Percentiles rank a stretch among this genome's conserved stretches.
phyloP scores from a whole-genome alignment of 2,888 invertebrate genomes.

The Drosophila melanosoma region DNA sequence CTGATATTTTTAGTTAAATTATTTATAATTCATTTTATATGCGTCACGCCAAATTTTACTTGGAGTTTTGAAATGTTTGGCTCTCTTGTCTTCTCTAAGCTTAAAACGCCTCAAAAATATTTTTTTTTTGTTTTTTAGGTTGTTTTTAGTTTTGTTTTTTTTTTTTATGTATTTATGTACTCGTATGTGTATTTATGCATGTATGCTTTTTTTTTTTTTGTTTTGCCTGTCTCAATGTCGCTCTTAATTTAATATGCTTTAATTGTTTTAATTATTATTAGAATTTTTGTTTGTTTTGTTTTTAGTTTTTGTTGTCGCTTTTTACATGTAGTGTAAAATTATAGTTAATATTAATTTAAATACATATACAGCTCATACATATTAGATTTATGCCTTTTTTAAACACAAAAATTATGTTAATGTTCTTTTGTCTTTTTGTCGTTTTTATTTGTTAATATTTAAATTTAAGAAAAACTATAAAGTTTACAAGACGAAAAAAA shows the following conservation, averaged over 20 bases:
- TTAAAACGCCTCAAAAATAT: conserved; percentile 81
- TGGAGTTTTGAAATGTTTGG: conserved; percentile 79
- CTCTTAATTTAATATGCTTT: conserved; percentile 54
- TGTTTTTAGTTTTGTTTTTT: conserved; percentile 18
- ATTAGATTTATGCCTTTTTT: conserved; percentile 77
- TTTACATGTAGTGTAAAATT: conserved; percentile 79
- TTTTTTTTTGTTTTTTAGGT: conserved; percentile 28
- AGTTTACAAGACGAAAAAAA: conserved; percentile 33
- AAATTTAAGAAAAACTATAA: conserved; percentile 48
- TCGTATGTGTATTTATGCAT: conserved; percentile 22
- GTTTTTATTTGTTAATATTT: conserved; percentile 59
- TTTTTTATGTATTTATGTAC: conserved; percentile 10
- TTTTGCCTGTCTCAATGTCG: conserved; percentile 48
- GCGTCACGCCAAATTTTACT: conserved; percentile 68
- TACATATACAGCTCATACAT: conserved; percentile 78
- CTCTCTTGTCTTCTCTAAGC: conserved; percentile 61
- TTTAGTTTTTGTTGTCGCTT: conserved; percentile 52
- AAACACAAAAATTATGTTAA: conserved; percentile 78
- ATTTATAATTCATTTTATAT: conserved; percentile 53
- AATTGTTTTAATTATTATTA: conserved; percentile 43
- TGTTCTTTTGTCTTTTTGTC: conserved; percentile 71
- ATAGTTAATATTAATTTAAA: conserved; percentile 76
- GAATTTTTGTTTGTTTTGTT: conserved; percentile 33
- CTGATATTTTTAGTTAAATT: conserved; percentile 72
- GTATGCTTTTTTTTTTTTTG: conserved; percentile 19